A percentile compares a stretch with the other conserved stretches of the same genome.
Evolutionary conservation across 2,797 vertebrate genomes (phyloP).

Genomic region (Chromis chromis): DNA sequence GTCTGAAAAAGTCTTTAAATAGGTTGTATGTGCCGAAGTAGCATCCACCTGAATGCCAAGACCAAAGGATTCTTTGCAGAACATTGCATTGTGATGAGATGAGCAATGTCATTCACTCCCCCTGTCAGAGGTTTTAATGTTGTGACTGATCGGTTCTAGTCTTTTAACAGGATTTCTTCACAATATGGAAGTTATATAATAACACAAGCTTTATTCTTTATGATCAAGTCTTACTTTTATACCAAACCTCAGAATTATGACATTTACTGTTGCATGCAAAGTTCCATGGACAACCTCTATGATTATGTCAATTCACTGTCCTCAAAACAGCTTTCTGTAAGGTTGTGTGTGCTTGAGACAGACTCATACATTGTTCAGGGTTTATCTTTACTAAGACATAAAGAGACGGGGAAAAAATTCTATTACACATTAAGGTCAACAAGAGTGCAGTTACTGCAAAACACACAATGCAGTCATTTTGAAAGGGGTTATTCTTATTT

Average conservation of each 20-base stretch:
- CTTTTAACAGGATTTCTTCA: neutral
- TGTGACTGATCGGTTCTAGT: too few relatives aligned
- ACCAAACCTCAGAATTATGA: neutral
- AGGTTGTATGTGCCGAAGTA: too few relatives aligned
- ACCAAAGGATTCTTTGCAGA: too few relatives aligned
- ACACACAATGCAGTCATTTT: neutral
- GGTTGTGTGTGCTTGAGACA: slow-evolving; percentile 10
- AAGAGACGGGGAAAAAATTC: slow-evolving; percentile 15
- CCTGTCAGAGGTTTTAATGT: too few relatives aligned
- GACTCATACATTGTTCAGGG: slow-evolving; percentile 2
- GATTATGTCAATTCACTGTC: neutral
- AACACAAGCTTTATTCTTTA: neutral
- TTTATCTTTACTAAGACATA: neutral
- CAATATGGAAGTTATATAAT: neutral
- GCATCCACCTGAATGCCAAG: too few relatives aligned
- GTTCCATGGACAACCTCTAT: too few relatives aligned
- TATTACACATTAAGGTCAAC: slow-evolving; percentile 4
- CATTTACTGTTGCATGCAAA: neutral
- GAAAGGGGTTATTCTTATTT: slow-evolving; percentile 14
- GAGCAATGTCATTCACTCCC: too few relatives aligned
- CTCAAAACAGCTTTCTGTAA: neutral
- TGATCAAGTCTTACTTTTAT: too few relatives aligned
- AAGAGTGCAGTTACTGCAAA: neutral
- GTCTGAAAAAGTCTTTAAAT: too few relatives aligned
- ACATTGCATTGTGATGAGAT: too few relatives aligned